phyloP scores from a whole-genome alignment of 1,140 invertebrate genomes.

The Acromyrmex heyeri region DNA sequence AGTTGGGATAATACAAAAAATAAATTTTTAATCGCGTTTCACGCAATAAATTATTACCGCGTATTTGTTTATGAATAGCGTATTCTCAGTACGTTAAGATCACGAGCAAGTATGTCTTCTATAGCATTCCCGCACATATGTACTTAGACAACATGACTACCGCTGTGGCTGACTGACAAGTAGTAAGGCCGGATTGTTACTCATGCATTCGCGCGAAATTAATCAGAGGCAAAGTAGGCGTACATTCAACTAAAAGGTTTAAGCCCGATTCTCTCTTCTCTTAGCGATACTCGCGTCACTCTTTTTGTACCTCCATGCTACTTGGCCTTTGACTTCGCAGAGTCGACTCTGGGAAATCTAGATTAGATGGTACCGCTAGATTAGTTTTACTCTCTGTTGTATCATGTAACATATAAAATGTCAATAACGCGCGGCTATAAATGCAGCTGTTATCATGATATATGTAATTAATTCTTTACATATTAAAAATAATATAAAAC shows the following conservation, averaged over 20 bases:
- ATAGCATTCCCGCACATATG: slow-evolving; percentile 4
- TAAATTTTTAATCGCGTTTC: background rate
- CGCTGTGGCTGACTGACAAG: slow-evolving; percentile 50
- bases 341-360: slow-evolving; percentile 55
- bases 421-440: slow-evolving; percentile 28
- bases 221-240: slow-evolving; percentile 56
- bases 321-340: slow-evolving; percentile 47
- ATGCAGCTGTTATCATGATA: background rate
- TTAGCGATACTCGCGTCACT: background rate
- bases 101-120: slow-evolving; percentile 12
- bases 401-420: slow-evolving; percentile 39
- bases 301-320: slow-evolving; percentile 32
- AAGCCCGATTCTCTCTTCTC: slow-evolving; percentile 29
- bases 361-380: slow-evolving; percentile 54
- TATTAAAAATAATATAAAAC: background rate
- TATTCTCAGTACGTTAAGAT: slow-evolving; percentile 7
- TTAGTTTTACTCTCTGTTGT: slow-evolving; percentile 8
- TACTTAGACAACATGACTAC: slow-evolving; percentile 31
- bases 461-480: slow-evolving; percentile 12
- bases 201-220: slow-evolving; percentile 56
- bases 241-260: slow-evolving; percentile 37
- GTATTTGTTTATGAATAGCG: slow-evolving; percentile 13
- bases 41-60: background rate
- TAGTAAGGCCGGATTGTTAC: slow-evolving; percentile 59
- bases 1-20: background rate